Conservation (phyloP, 2,113 vertebrate species). For the Turnix velox region DNA sequence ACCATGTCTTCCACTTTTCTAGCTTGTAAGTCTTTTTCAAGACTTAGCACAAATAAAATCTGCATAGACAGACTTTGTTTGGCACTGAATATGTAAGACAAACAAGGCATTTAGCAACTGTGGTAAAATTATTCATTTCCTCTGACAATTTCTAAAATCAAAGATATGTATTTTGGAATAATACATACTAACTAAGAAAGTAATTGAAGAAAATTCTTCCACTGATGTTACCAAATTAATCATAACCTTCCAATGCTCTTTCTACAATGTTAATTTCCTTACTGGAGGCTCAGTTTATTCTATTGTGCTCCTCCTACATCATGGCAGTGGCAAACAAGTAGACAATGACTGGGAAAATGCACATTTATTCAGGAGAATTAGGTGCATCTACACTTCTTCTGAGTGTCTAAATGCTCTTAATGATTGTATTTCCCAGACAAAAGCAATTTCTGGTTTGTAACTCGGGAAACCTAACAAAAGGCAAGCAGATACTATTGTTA, state of each 20-base stretch:
- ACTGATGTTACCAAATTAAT: slow-evolving; percentile 10
- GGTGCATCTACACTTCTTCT: background rate
- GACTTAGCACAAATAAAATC: background rate
- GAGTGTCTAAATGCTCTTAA: background rate
- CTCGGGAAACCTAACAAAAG: background rate
- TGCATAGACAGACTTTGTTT: slow-evolving; percentile 11
- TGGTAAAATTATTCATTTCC: slow-evolving; percentile 20
- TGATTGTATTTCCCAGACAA: background rate
- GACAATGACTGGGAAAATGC: background rate
- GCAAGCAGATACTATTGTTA: background rate
- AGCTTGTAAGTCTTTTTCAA: background rate
- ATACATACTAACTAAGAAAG: slow-evolving; percentile 8
- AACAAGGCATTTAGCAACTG: background rate
- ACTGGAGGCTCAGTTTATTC: background rate
- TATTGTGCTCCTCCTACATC: background rate
- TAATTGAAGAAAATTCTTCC: background rate
- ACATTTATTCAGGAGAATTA: background rate
- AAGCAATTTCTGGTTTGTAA: background rate
- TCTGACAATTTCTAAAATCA: slow-evolving; percentile 24
- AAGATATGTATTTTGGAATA: slow-evolving; percentile 19
- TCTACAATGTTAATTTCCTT: background rate
- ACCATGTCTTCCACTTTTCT: background rate
- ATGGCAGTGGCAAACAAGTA: background rate
- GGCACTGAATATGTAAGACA: background rate
- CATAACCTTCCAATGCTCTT: background rate